phyloP scores from a whole-genome alignment of 2,888 invertebrate species.

The Neoaliturus tenellus region DNA sequence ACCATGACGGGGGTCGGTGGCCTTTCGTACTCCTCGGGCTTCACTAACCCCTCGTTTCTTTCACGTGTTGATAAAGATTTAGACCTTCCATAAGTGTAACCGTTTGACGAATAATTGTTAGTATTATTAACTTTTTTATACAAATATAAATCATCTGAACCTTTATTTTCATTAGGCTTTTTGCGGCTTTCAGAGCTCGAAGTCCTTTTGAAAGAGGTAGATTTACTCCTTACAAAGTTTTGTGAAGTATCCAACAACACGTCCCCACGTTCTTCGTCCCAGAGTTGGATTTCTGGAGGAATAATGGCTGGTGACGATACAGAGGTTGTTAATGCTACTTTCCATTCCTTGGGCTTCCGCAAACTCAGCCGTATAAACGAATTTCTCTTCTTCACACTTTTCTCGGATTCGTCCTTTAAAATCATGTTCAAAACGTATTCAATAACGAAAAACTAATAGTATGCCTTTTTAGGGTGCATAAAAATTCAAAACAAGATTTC shows the following conservation, averaged over 20 bases:
- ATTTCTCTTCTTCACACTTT: background rate
- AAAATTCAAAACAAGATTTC: background rate
- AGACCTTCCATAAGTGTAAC: too few species aligned
- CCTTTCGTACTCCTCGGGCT: slow-evolving; percentile 14
- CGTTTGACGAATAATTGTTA: background rate
- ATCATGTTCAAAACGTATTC: background rate
- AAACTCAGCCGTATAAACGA: slow-evolving; percentile 75
- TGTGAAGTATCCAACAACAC: slow-evolving; percentile 42
- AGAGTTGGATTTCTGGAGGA: slow-evolving; percentile 78
- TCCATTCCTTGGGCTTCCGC: slow-evolving; percentile 78
- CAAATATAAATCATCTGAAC: background rate
- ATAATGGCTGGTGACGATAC: slow-evolving; percentile 78
- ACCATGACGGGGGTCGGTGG: slow-evolving; percentile 42
- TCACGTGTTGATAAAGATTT: slow-evolving; percentile 13
- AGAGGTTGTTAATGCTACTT: slow-evolving; percentile 80
- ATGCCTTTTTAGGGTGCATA: too few species aligned
- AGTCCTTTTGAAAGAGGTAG: background rate
- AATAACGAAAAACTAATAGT: too few species aligned
- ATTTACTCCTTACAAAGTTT: slow-evolving; percentile 16
- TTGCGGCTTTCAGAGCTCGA: background rate
- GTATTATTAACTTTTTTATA: background rate
- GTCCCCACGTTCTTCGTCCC: slow-evolving; percentile 39
- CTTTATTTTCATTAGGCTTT: background rate
- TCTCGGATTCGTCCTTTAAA: background rate
- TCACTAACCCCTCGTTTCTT: background rate